These are phyloP conservation scores for Noctua janthina DNA, from an alignment of 2,888 invertebrate genomes.

Conservation along the genomic window DNA sequence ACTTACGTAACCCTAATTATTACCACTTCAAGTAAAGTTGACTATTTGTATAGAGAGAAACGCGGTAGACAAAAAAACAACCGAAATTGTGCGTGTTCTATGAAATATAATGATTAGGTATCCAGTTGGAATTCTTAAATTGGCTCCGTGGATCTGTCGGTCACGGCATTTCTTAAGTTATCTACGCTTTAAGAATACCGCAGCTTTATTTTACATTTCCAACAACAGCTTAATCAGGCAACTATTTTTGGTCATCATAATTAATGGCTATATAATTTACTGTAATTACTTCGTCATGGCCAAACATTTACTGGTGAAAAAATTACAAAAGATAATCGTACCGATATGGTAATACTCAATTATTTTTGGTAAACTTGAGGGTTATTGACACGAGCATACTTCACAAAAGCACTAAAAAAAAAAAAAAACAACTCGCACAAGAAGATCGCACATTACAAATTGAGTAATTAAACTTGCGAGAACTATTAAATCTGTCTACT, in stretches of 20 bases:
- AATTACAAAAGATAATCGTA: slow-evolving; percentile 21
- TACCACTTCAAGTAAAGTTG: slow-evolving; percentile 80
- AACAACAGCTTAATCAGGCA: slow-evolving; percentile 52
- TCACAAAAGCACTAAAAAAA: not conserved
- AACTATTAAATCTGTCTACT: not conserved
- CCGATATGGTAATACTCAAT: slow-evolving; percentile 49
- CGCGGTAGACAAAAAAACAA: slow-evolving; percentile 73
- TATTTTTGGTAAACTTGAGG: slow-evolving; percentile 35
- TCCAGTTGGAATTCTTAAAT: slow-evolving; percentile 75
- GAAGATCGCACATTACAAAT: slow-evolving; percentile 4
- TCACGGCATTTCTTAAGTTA: slow-evolving; percentile 68
- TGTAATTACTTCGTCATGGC: slow-evolving; percentile 43
- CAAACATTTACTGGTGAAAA: slow-evolving; percentile 34
- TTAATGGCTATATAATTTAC: slow-evolving; percentile 52
- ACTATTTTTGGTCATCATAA: slow-evolving; percentile 52
- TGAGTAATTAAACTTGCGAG: slow-evolving; percentile 2
- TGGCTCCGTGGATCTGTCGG: slow-evolving; percentile 68
- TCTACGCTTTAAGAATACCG: slow-evolving; percentile 54
- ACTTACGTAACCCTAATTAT: slow-evolving; percentile 81
- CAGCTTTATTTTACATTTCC: slow-evolving; percentile 40
- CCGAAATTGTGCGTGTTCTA: slow-evolving; percentile 73
- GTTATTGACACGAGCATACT: not conserved
- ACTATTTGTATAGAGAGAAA: slow-evolving; percentile 71
- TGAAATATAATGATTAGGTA: slow-evolving; percentile 78
- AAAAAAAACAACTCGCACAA: not conserved